Conservation (phyloP, 2,797 vertebrate species). For the Nothura maculosa region DNA sequence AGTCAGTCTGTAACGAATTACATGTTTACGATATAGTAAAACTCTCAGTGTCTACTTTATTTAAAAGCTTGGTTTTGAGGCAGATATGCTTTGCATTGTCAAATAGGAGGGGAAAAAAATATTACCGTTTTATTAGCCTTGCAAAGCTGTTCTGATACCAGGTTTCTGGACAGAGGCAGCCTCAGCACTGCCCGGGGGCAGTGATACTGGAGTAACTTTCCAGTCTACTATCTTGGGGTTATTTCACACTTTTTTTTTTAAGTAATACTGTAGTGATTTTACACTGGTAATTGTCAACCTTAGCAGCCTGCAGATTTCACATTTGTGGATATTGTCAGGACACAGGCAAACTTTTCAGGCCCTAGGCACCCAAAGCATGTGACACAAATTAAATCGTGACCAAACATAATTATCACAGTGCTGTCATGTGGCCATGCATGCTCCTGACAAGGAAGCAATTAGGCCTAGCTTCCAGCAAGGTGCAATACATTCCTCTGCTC, state of each 20-base stretch:
- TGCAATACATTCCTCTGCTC: not conserved
- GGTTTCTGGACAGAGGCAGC: not conserved
- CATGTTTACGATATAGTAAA: conserved; percentile 37
- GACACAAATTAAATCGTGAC: not conserved
- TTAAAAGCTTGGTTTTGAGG: conserved; percentile 33
- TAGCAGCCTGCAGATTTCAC: not conserved
- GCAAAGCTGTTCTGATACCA: not conserved
- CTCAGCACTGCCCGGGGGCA: fast-evolving
- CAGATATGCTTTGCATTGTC: conserved; percentile 6
- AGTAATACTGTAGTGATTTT: not conserved
- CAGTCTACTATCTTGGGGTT: not conserved
- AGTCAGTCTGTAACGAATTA: not conserved
- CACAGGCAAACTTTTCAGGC: not conserved
- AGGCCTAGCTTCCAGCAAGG: not conserved
- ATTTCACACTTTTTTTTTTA: not conserved
- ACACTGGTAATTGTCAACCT: not conserved
- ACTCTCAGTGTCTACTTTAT: not conserved
- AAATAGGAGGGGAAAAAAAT: conserved; percentile 40
- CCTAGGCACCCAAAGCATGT: not conserved
- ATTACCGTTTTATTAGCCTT: conserved; percentile 45
- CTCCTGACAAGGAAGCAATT: not conserved
- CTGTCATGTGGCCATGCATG: not conserved
- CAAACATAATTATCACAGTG: not conserved
- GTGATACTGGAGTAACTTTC: fast-evolving
- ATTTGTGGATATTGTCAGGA: not conserved